phyloP scores from a whole-genome alignment of 2,113 vertebrate genomes.

The Sylvietta virens region DNA sequence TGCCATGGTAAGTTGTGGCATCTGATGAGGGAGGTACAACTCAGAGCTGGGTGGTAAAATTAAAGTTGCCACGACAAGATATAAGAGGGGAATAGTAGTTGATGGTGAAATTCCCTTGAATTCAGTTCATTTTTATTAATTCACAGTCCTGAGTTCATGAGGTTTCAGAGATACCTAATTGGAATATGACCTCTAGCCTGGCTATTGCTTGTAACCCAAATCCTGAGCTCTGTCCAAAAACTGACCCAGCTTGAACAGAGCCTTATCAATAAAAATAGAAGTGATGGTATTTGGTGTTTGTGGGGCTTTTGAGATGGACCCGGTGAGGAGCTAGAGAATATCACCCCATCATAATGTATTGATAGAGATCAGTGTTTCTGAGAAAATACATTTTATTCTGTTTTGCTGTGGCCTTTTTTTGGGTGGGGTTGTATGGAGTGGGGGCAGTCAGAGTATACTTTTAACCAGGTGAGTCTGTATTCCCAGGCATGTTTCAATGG shows the following conservation, averaged over 20 bases:
- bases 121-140: not conserved
- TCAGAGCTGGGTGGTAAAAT: not conserved
- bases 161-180: not conserved
- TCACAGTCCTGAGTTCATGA: not conserved
- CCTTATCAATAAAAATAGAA: not conserved
- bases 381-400: not conserved
- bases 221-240: not conserved
- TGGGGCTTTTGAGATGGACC: not conserved
- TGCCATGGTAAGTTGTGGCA: not conserved
- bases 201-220: not conserved
- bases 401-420: not conserved
- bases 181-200: not conserved
- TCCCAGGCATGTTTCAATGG: not conserved
- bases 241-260: not conserved
- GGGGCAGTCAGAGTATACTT: not conserved
- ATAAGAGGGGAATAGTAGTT: not conserved
- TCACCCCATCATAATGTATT: not conserved
- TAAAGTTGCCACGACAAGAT: not conserved
- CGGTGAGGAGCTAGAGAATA: not conserved
- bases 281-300: not conserved
- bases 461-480: not conserved
- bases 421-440: fast-evolving
- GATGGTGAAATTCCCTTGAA: not conserved
- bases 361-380: not conserved
- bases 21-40: not conserved